Evolutionary conservation across 2,113 vertebrate species (phyloP).

Genomic region (Pituophis catenifer): DNA sequence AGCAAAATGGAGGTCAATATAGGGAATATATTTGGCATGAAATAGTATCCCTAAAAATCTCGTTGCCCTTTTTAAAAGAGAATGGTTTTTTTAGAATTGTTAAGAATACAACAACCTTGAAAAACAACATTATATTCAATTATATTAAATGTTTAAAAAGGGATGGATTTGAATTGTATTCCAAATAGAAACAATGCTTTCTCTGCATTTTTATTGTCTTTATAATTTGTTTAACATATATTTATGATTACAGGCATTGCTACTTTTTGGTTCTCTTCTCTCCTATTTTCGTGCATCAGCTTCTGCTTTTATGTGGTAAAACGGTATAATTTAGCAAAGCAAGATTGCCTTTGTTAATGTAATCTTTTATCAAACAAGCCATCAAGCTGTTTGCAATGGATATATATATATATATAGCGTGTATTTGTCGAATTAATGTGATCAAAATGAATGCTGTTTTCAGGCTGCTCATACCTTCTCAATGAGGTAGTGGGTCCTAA

Average conservation of each 20-base stretch:
- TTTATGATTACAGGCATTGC: background rate
- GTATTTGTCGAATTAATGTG: background rate
- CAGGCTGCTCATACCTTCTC: background rate
- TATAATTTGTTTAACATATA: background rate
- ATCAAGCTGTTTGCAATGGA: background rate
- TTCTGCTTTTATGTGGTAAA: background rate
- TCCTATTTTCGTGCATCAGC: background rate
- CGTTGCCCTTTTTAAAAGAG: background rate
- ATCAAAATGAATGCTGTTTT: background rate
- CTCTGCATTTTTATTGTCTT: background rate
- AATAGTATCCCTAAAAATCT: background rate
- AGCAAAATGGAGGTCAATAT: background rate
- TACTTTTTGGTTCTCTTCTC: background rate
- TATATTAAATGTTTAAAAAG: background rate
- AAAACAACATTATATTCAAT: background rate
- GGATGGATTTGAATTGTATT: background rate
- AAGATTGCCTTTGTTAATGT: background rate
- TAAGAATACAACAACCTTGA: background rate
- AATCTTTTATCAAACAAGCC: background rate
- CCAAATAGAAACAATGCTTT: background rate
- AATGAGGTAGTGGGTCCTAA: background rate
- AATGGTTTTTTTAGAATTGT: background rate
- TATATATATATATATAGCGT: background rate
- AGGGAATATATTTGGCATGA: background rate
- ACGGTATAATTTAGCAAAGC: background rate